Evolutionary conservation across 2,113 vertebrate genomes (phyloP).

Genomic region (Amia ocellicauda): DNA sequence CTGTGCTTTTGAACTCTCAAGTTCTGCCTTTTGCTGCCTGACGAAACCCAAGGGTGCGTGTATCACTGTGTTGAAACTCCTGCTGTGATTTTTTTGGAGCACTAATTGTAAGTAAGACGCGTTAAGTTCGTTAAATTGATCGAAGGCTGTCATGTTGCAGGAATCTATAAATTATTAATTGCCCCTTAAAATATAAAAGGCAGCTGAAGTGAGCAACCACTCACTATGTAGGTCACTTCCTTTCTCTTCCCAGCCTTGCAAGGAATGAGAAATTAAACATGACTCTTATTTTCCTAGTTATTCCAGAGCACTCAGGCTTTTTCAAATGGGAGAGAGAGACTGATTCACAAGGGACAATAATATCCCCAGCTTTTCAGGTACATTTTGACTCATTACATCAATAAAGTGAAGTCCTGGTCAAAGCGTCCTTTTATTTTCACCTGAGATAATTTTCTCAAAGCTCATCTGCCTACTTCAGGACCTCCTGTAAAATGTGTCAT

Average conservation of each 20-base stretch:
- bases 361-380: no score
- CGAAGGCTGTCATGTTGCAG: slow-evolving; percentile 61
- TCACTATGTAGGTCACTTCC: slow-evolving; percentile 71
- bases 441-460: no score
- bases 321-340: slow-evolving; percentile 31
- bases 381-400: no score
- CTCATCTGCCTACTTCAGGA: no score
- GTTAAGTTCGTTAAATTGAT: slow-evolving; percentile 71
- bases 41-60: no score
- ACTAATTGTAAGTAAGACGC: slow-evolving; percentile 60
- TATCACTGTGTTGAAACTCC: slow-evolving; percentile 4
- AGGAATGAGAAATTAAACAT: slow-evolving; percentile 56
- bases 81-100: slow-evolving; percentile 33
- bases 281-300: no score
- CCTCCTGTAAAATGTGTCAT: no score
- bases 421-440: no score
- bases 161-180: slow-evolving; percentile 67
- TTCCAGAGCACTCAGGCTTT: slow-evolving; percentile 26
- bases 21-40: no score
- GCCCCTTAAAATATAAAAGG: slow-evolving; percentile 45
- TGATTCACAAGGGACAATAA: slow-evolving; percentile 28
- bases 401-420: no score
- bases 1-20: no score
- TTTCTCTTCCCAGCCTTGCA: slow-evolving; percentile 52
- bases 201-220: slow-evolving; percentile 38